These are phyloP conservation scores for Oryzias sinensis DNA, from an alignment of 2,797 vertebrate genomes.

Conservation along the genomic window DNA sequence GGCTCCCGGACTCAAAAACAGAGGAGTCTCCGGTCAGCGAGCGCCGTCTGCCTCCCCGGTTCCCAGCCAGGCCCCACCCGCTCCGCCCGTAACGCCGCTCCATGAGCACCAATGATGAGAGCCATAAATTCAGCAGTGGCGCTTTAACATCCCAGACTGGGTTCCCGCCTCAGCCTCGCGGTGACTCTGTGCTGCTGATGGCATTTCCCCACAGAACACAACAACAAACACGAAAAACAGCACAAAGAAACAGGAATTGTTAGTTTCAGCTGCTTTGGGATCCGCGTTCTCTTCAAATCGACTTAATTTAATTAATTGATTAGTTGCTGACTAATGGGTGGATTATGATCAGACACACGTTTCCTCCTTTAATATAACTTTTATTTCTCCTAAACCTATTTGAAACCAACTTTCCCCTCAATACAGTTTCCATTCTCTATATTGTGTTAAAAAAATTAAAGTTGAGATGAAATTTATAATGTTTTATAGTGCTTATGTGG, in stretches of 20 bases:
- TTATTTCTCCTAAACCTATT: too few relatives aligned
- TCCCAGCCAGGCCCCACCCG: conserved; percentile 74
- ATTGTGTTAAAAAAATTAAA: too few relatives aligned
- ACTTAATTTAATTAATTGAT: too few relatives aligned
- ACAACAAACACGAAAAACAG: not conserved
- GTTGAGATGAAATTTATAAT: too few relatives aligned
- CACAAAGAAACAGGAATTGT: not conserved
- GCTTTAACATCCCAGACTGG: conserved; percentile 16
- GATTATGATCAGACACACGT: too few relatives aligned
- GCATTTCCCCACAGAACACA: not conserved
- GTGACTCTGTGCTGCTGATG: conserved; percentile 6
- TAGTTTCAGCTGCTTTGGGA: too few relatives aligned
- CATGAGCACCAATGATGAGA: conserved; percentile 50
- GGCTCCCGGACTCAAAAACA: conserved; percentile 48
- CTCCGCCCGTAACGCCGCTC: conserved; percentile 51
- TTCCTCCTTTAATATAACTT: too few relatives aligned
- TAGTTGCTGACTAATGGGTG: too few relatives aligned
- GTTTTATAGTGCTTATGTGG: too few relatives aligned
- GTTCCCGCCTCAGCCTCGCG: conserved; percentile 13
- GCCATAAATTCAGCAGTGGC: conserved; percentile 40
- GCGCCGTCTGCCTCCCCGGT: conserved; percentile 53
- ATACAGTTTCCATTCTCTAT: too few relatives aligned
- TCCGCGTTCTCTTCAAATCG: too few relatives aligned
- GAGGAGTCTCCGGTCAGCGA: conserved; percentile 69
- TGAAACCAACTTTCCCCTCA: too few relatives aligned